phyloP scores from a whole-genome alignment of 2,888 invertebrate genomes.

The Agrochola circellaris region DNA sequence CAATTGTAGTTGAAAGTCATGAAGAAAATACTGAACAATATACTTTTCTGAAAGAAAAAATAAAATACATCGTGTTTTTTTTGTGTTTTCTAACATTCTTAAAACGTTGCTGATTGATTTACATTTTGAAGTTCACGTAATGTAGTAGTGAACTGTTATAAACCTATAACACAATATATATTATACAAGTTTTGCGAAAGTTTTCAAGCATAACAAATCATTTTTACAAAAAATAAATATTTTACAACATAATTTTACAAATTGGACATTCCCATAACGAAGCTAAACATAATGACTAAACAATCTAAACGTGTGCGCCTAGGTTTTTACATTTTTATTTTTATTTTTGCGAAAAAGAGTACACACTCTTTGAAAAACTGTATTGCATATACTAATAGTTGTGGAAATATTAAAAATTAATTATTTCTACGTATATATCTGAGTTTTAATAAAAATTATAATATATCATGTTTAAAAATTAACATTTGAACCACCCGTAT shows the following conservation, averaged over 20 bases:
- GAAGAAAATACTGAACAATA: neutral
- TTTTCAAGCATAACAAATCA: neutral
- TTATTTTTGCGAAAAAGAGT: constrained; percentile 66
- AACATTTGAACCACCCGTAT: constrained; percentile 86
- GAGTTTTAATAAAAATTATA: constrained; percentile 68
- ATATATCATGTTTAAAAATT: constrained; percentile 68
- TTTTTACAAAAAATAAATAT: neutral
- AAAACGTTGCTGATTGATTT: neutral
- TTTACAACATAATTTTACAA: constrained; percentile 32
- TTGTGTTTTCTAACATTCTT: neutral
- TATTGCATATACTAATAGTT: constrained; percentile 70
- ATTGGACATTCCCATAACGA: constrained; percentile 67
- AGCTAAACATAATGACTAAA: constrained; percentile 69
- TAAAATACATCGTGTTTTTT: neutral
- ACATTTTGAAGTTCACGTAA: constrained; percentile 9
- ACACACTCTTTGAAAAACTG: constrained; percentile 67
- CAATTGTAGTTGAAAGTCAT: constrained; percentile 61
- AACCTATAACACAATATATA: neutral
- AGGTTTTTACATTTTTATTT: constrained; percentile 64
- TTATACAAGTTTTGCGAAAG: neutral
- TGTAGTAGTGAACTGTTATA: neutral
- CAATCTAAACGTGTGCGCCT: constrained; percentile 74
- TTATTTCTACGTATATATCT: constrained; percentile 70
- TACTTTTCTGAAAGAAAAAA: neutral
- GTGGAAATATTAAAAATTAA: constrained; percentile 67